These are phyloP conservation scores for Periphyllus acericola DNA, from an alignment of 2,888 invertebrate genomes.

Conservation along the genomic window DNA sequence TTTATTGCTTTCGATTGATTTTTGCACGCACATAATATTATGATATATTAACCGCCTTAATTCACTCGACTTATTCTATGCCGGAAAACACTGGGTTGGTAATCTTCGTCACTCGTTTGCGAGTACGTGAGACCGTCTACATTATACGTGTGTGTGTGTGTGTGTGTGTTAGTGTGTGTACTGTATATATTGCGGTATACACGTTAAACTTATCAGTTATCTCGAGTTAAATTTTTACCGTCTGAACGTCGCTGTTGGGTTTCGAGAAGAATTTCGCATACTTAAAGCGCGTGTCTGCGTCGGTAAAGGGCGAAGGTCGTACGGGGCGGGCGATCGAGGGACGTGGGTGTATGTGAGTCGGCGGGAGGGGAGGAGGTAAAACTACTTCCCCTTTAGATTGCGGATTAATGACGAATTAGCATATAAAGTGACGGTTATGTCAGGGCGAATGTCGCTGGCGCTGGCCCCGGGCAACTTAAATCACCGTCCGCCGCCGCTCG, in stretches of 20 bases:
- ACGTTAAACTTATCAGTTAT: background rate
- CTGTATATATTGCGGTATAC: too few relatives aligned
- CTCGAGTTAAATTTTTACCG: background rate
- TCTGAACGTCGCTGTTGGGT: background rate
- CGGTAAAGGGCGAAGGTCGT: too few relatives aligned
- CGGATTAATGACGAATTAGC: conserved; percentile 62
- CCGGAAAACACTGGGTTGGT: background rate
- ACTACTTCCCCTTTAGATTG: conserved; percentile 56
- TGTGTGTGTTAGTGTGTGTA: too few relatives aligned
- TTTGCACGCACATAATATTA: too few relatives aligned
- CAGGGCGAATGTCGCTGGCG: conserved; percentile 53
- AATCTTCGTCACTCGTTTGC: background rate
- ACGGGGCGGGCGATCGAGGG: too few relatives aligned
- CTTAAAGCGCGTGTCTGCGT: background rate
- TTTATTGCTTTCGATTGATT: too few relatives aligned
- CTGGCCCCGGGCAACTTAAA: conserved; percentile 47
- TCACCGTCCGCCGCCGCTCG: background rate
- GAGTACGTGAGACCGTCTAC: background rate
- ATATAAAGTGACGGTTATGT: conserved; percentile 61
- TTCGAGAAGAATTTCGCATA: background rate
- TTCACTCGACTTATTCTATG: background rate
- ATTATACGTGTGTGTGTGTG: too few relatives aligned
- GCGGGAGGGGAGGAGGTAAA: background rate
- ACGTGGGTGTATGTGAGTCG: background rate
- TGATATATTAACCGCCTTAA: too few relatives aligned